Evolutionary conservation across 2,797 vertebrate genomes (phyloP).

Genomic region (Holocentrus rufus): DNA sequence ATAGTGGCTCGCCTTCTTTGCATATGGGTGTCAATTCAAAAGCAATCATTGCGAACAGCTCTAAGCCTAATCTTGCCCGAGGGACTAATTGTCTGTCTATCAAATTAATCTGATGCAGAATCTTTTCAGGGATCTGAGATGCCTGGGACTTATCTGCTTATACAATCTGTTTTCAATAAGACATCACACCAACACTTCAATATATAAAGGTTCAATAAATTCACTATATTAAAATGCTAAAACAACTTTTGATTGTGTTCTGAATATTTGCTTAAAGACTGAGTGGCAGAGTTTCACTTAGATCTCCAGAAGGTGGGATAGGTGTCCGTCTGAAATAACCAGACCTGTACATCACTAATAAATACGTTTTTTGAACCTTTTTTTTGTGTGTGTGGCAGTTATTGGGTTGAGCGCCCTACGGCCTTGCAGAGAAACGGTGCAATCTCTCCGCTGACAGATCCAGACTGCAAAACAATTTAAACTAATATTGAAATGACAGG

Average conservation of each 20-base stretch:
- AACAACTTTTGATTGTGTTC: conserved; percentile 17
- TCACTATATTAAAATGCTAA: conserved; percentile 15
- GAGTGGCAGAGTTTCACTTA: background rate
- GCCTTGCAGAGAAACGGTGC: background rate
- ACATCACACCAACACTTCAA: conserved; percentile 28
- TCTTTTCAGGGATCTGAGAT: conserved; percentile 38
- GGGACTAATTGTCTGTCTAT: conserved; percentile 61
- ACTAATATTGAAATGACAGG: conserved; percentile 31
- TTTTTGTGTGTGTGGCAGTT: background rate
- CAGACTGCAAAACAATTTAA: background rate
- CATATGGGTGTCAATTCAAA: conserved; percentile 57
- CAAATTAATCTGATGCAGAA: conserved; percentile 49
- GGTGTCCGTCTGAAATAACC: conserved; percentile 8
- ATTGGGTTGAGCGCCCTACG: background rate
- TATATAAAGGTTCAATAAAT: conserved; percentile 19
- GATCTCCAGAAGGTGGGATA: conserved; percentile 2
- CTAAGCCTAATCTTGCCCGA: conserved; percentile 20
- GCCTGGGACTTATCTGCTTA: conserved; percentile 22
- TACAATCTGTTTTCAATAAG: conserved; percentile 43
- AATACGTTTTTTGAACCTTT: background rate
- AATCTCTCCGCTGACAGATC: background rate
- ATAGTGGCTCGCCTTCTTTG: conserved; percentile 43
- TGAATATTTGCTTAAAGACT: conserved; percentile 1
- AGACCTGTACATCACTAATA: background rate
- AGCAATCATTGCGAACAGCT: conserved; percentile 50